Base-by-base conservation (phyloP, 2,113 vertebrate genomes). In the Lophochroa leadbeateri region DNA sequence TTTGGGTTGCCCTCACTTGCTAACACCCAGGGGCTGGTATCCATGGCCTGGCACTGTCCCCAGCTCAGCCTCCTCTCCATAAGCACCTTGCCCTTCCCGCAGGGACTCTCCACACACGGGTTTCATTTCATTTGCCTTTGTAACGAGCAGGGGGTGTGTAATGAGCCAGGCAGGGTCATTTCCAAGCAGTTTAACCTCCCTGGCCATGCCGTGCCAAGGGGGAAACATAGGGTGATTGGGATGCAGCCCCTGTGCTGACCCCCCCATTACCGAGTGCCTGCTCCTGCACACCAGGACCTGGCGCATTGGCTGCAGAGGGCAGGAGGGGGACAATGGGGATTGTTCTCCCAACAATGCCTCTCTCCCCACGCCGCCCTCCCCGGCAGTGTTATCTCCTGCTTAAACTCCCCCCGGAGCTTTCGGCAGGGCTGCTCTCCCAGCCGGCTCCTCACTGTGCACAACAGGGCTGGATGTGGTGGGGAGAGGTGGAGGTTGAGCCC, bases 321-420 rank as follows among this genome's bases (percentile, higher is more conserved):
- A 99, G 98, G 98, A 98, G 98, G 97, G 47, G 91, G 82, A 98
- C 98, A 99, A 99, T 98, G 97, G 94, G 96, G 96, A 99, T 99
- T 99, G 99, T 99, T 98, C 98, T 98, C 96, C 88, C 96, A 95
- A 98, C 98, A 99, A 99, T 98, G 97, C 86, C 87, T 60, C 83
- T 47, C 18, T 1, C 21, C 58, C 70, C 69, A 35, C 3, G 2
- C 70, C 2, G 9, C 46, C 70, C 49, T 27, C 92, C 67, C 39
- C 5, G 2, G 11, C 1, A 0, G 18, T 0, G 2, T 76, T 71
- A 89, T 90, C 90, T 87, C 74, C 78, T 25, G 4, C 46, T 74
- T 17, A 63, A 70, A 19, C 14, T 18, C 31, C 93, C 50, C n/a
- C 10, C 0, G 25, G 18, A 85, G 46, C 0, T 64, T n/a, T n/a